A percentile compares a stretch with the other conserved stretches of the same genome.
These are phyloP conservation scores for Lathamus discolor DNA, from an alignment of 2,113 vertebrate species.

Conservation along the genomic window DNA sequence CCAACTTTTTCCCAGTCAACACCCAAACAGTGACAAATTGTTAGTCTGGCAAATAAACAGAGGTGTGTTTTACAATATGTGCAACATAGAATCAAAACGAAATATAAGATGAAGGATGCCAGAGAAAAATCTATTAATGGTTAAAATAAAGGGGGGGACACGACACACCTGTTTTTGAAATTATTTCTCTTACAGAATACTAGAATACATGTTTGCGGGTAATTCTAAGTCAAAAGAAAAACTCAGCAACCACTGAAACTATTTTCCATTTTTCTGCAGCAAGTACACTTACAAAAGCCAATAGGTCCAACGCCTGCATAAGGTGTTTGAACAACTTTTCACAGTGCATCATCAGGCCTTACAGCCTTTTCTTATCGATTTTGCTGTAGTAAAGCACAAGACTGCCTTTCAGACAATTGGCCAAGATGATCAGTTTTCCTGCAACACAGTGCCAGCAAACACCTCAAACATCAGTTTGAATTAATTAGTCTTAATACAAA, in stretches of 20 bases:
- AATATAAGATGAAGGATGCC: not conserved
- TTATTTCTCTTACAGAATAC: not conserved
- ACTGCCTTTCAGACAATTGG: not conserved
- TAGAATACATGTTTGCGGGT: not conserved
- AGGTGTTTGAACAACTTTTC: not conserved
- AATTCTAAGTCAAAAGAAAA: not conserved
- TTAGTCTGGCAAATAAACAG: not conserved
- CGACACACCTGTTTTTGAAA: not conserved
- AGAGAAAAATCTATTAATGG: not conserved
- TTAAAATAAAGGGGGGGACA: not conserved
- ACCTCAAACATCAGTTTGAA: not conserved
- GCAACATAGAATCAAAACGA: not conserved
- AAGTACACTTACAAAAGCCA: not conserved
- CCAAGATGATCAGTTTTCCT: not conserved
- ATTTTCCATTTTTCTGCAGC: not conserved
- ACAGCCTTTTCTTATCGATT: not conserved
- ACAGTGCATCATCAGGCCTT: not conserved
- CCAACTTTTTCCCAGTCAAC: not conserved
- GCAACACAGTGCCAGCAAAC: not conserved
- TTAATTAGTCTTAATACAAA: not conserved
- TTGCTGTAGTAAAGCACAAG: not conserved
- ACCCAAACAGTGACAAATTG: not conserved
- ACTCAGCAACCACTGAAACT: not conserved
- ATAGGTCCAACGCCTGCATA: not conserved
- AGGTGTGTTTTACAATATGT: not conserved